Conservation (phyloP, 2,797 vertebrate species). For the Eospalax fontanierii region DNA sequence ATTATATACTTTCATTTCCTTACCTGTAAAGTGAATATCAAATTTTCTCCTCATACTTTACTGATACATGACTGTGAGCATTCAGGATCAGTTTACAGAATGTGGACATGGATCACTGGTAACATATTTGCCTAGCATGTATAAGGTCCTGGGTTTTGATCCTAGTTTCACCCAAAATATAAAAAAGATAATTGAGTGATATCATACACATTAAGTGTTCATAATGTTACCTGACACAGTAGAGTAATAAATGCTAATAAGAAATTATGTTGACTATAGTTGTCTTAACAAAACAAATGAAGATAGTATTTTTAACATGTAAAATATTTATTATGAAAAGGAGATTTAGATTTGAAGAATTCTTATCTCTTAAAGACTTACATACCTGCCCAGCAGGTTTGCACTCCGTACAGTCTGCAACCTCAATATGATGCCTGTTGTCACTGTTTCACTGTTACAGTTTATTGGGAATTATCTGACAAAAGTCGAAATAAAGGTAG, state of each 20-base stretch:
- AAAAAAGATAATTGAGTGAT: too few relatives aligned
- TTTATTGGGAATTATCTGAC: not conserved
- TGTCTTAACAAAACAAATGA: not conserved
- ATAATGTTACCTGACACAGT: too few relatives aligned
- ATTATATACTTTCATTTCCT: not conserved
- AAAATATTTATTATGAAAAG: not conserved
- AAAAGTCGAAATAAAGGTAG: not conserved
- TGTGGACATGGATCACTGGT: not conserved
- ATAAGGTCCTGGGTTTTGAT: too few relatives aligned
- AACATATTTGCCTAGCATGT: too few relatives aligned
- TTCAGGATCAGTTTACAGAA: not conserved
- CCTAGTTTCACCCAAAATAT: too few relatives aligned
- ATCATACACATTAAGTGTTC: too few relatives aligned
- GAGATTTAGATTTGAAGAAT: not conserved
- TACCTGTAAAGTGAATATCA: not conserved
- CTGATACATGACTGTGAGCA: not conserved
- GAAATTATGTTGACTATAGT: not conserved
- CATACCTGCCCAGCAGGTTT: not conserved
- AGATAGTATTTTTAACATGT: not conserved
- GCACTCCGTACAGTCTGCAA: not conserved
- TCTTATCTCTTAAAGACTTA: not conserved
- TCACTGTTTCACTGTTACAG: not conserved
- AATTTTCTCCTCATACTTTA: not conserved
- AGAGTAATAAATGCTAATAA: too few relatives aligned
- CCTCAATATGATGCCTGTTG: not conserved